phyloP scores from a whole-genome alignment of 2,113 vertebrate genomes.

The Toxotes chatareus region DNA sequence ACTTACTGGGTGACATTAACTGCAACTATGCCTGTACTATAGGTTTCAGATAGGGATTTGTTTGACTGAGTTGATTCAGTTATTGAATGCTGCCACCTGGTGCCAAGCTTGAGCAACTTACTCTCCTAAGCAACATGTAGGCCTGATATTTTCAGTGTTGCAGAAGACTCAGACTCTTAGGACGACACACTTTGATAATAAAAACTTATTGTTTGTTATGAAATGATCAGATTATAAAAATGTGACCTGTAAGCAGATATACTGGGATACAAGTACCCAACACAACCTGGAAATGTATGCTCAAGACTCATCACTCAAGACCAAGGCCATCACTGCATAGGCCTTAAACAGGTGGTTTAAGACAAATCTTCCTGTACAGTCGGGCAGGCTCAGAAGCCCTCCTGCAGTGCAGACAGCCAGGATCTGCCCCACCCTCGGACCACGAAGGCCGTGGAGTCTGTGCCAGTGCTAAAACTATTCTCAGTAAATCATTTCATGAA shows the following conservation, averaged over 20 bases:
- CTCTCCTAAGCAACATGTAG: not conserved
- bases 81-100: constrained; percentile 62
- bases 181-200: too few species aligned
- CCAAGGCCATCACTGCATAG: not conserved
- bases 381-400: not conserved
- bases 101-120: constrained; percentile 33
- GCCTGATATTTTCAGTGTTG: not conserved
- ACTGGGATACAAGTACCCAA: not conserved
- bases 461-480: not conserved
- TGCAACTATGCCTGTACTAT: not conserved
- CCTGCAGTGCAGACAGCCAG: not conserved
- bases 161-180: not conserved
- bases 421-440: not conserved
- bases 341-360: constrained; percentile 3
- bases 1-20: not conserved
- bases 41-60: not conserved
- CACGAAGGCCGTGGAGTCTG: not conserved
- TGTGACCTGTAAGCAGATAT: not conserved
- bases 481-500: not conserved
- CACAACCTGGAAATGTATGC: not conserved
- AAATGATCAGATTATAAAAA: not conserved
- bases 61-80: not conserved
- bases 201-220: not conserved
- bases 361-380: not conserved
- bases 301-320: not conserved